phyloP scores from a whole-genome alignment of 2,113 vertebrate species.

The Heterotis niloticus region DNA sequence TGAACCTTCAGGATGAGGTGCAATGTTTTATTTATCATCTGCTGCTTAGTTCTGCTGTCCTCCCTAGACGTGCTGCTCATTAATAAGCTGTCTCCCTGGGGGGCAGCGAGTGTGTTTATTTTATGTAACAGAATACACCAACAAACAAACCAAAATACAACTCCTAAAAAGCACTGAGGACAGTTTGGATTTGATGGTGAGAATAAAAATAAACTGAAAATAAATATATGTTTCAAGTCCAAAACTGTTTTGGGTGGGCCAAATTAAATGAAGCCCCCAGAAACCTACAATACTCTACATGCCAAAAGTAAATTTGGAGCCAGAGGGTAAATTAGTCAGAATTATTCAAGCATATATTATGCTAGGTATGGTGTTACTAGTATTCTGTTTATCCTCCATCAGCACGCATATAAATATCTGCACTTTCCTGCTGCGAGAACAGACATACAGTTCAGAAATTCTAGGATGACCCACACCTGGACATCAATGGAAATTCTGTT shows the following conservation, averaged over 20 bases:
- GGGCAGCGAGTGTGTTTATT: neutral
- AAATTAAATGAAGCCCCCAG: too few relatives aligned
- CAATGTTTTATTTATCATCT: conserved; percentile 51
- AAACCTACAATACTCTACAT: conserved; percentile 16
- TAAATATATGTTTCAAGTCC: too few relatives aligned
- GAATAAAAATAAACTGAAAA: too few relatives aligned
- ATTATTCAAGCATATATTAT: conserved; percentile 16
- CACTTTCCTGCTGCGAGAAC: neutral
- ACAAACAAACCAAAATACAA: too few relatives aligned
- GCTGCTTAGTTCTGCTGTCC: neutral
- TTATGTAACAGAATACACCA: too few relatives aligned
- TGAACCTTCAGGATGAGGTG: conserved; percentile 19
- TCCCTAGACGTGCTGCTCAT: neutral
- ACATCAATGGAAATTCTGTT: neutral
- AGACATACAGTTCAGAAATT: neutral
- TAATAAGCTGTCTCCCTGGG: conserved; percentile 30
- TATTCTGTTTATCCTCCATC: conserved; percentile 13
- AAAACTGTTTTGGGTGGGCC: too few relatives aligned
- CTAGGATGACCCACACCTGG: neutral
- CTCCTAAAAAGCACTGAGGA: too few relatives aligned
- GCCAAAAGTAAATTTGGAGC: conserved; percentile 10
- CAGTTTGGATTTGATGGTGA: too few relatives aligned
- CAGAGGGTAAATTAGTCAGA: conserved; percentile 23
- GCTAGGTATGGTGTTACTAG: neutral
- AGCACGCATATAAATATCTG: neutral